Evolutionary conservation across 64 coral and sea anemone genomes (phyloP).

Genomic region (Hydrozoanthus tunicans): DNA sequence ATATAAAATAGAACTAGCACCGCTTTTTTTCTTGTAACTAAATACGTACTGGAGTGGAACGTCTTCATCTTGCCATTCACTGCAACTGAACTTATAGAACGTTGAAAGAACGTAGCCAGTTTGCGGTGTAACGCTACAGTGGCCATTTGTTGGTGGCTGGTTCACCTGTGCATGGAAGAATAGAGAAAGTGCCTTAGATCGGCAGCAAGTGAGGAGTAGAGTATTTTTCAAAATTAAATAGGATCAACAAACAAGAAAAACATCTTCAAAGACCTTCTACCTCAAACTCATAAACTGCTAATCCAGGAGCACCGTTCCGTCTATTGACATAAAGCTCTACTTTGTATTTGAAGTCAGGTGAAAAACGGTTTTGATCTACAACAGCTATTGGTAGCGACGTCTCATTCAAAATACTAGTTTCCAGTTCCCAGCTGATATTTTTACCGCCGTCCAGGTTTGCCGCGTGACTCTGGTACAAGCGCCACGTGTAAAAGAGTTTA

Average conservation of each 20-base stretch:
- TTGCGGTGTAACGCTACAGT: conserved; percentile 64
- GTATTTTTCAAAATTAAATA: neutral
- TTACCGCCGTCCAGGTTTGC: neutral
- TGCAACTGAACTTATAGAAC: conserved; percentile 43
- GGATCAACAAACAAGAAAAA: neutral
- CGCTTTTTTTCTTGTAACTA: neutral
- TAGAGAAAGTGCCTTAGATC: neutral
- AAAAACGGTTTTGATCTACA: conserved; percentile 42
- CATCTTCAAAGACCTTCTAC: neutral
- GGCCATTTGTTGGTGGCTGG: conserved; percentile 45
- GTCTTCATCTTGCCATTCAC: conserved; percentile 70
- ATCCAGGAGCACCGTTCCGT: conserved; percentile 44
- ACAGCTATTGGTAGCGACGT: conserved; percentile 31
- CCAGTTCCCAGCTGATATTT: neutral
- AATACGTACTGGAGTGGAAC: conserved; percentile 64
- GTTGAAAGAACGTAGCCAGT: conserved; percentile 67
- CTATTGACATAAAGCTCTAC: conserved; percentile 46
- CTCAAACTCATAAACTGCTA: conserved; percentile 48
- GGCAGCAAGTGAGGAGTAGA: no score
- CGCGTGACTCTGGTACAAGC: conserved; percentile 20
- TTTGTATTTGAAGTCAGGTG: conserved; percentile 42
- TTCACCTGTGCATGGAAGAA: conserved; percentile 23
- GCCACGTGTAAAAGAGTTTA: conserved; percentile 53
- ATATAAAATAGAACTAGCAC: conserved; percentile 36
- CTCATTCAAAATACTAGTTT: neutral